Conservation (phyloP, 2,113 vertebrate species). For the Nyctereutes procyonoides region DNA sequence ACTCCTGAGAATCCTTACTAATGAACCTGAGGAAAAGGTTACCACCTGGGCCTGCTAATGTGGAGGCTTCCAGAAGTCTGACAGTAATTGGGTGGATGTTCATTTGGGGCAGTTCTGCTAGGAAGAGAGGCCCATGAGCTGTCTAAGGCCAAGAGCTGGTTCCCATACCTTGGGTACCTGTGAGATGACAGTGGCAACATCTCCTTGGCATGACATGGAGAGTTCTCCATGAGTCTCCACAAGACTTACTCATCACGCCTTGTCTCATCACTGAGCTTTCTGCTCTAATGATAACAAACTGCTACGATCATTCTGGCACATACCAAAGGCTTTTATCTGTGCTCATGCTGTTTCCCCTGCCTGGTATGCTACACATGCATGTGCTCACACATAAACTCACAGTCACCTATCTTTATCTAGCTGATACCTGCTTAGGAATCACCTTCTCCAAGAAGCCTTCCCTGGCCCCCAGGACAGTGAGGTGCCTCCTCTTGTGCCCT, state of each 20-base stretch:
- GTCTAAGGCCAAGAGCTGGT: neutral
- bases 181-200: slow-evolving; percentile 8
- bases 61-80: slow-evolving; percentile 47
- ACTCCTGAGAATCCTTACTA: slow-evolving; percentile 55
- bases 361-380: neutral
- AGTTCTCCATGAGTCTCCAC: neutral
- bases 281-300: slow-evolving; percentile 23
- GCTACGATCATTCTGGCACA: neutral
- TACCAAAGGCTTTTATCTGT: neutral
- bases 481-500: neutral
- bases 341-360: neutral
- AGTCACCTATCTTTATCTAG: neutral
- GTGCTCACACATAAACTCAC: neutral
- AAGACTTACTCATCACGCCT: neutral
- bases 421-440: neutral
- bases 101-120: neutral
- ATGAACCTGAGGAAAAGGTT: slow-evolving; percentile 74
- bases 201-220: neutral
- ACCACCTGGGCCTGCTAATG: slow-evolving; percentile 52
- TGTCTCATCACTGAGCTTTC: neutral
- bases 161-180: neutral
- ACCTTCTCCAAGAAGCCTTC: neutral
- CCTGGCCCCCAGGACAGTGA: neutral
- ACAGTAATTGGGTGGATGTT: slow-evolving; percentile 49
- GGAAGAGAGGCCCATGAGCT: slow-evolving; percentile 15